A percentile compares a stretch with the other conserved stretches of the same genome.
phyloP scores from a whole-genome alignment of 2,888 invertebrate species.

The Halictus quadricinctus region DNA sequence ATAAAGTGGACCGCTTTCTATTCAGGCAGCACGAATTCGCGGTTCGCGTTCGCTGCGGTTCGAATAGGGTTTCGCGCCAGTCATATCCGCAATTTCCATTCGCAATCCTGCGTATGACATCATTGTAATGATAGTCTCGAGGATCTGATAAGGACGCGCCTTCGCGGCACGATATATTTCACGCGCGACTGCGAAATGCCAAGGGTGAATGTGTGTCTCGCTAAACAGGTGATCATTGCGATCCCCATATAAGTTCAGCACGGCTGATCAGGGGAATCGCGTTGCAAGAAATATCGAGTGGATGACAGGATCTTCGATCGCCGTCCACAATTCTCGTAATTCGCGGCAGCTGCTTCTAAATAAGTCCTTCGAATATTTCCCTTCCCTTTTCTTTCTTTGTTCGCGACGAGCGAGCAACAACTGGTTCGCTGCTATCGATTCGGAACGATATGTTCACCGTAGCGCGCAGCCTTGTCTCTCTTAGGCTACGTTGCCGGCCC shows the following conservation, averaged over 20 bases:
- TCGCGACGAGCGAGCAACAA: neutral
- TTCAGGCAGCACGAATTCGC: neutral
- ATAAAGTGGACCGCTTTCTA: neutral
- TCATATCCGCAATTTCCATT: slow-evolving; percentile 2
- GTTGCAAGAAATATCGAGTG: slow-evolving; percentile 16
- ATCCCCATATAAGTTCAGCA: slow-evolving; percentile 9
- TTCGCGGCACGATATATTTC: slow-evolving; percentile 18
- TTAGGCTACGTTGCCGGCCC: neutral
- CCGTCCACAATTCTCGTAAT: slow-evolving; percentile 13
- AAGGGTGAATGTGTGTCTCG: slow-evolving; percentile 17
- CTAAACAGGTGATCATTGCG: slow-evolving; percentile 42
- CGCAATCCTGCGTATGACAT: neutral
- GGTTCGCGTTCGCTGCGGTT: neutral
- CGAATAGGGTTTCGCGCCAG: neutral
- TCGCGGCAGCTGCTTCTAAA: slow-evolving; percentile 31
- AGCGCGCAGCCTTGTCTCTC: neutral
- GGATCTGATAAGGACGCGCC: slow-evolving; percentile 37
- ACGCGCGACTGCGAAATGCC: slow-evolving; percentile 4
- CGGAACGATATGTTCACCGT: neutral
- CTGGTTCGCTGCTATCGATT: slow-evolving; percentile 1
- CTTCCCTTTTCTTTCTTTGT: slow-evolving; percentile 1
- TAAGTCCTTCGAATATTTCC: slow-evolving; percentile 1
- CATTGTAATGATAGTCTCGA: slow-evolving; percentile 25
- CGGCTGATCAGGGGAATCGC: slow-evolving; percentile 7
- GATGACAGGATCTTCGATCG: slow-evolving; percentile 15